These are phyloP conservation scores for Vimba vimba DNA, from an alignment of 2,113 vertebrate species.

Conservation along the genomic window DNA sequence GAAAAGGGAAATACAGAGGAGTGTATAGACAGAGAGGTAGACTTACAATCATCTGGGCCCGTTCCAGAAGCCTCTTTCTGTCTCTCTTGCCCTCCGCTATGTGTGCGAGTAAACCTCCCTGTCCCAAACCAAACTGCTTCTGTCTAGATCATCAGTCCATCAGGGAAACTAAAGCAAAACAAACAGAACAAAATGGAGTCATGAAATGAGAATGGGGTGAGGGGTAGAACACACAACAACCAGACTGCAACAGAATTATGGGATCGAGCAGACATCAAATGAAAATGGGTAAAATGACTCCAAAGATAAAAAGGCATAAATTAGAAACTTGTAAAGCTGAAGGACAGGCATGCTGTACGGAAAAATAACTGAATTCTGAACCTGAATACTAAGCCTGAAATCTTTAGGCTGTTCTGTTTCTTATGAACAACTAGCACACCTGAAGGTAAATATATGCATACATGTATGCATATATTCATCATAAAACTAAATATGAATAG, in stretches of 20 bases:
- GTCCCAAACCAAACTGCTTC: slow-evolving; percentile 49
- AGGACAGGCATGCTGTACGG: neutral
- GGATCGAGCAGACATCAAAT: slow-evolving; percentile 12
- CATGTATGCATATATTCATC: neutral
- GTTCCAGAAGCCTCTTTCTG: slow-evolving; percentile 31
- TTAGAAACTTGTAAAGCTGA: neutral
- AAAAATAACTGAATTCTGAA: neutral
- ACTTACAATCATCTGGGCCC: slow-evolving; percentile 51
- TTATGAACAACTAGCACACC: neutral
- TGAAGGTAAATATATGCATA: slow-evolving; percentile 5
- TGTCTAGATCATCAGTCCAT: slow-evolving; percentile 38
- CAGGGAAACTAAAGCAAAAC: slow-evolving; percentile 56
- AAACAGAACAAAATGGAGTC: slow-evolving; percentile 56
- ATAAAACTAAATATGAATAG: neutral
- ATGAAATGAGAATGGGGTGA: slow-evolving; percentile 54
- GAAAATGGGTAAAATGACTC: slow-evolving; percentile 34
- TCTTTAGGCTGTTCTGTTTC: neutral
- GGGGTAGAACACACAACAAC: slow-evolving; percentile 26
- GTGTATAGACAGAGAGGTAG: slow-evolving; percentile 11
- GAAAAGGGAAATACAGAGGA: neutral
- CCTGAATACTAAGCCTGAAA: neutral
- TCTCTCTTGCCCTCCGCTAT: slow-evolving; percentile 36
- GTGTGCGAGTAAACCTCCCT: slow-evolving; percentile 35
- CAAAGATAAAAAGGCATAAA: slow-evolving; percentile 3
- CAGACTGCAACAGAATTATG: slow-evolving; percentile 36